A percentile compares a stretch with the other conserved stretches of the same genome.
phyloP scores from a whole-genome alignment of 2,797 vertebrate species.

The Orientallactaga sibirica region DNA sequence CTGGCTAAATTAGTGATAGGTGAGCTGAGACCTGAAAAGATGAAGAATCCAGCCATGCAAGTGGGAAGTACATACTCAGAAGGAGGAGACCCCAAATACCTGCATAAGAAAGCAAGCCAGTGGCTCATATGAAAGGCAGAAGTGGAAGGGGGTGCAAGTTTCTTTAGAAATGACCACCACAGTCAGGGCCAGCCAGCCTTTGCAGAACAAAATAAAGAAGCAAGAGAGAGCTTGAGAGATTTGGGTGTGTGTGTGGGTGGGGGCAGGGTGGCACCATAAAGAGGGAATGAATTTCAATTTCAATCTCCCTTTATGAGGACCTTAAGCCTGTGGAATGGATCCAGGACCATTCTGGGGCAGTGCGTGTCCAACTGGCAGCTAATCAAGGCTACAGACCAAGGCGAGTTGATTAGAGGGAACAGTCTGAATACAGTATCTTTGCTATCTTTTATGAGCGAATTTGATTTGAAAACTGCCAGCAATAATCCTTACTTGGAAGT shows the following conservation, averaged over 20 bases:
- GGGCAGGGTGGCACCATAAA: not conserved
- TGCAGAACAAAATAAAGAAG: not conserved
- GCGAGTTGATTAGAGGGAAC: not conserved
- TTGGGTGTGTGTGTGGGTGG: no score
- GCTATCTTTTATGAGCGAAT: conserved; percentile 21
- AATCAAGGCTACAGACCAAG: conserved; percentile 23
- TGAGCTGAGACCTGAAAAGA: not conserved
- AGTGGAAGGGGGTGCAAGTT: not conserved
- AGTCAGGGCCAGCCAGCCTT: not conserved
- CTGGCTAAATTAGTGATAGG: not conserved
- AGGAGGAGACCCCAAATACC: not conserved
- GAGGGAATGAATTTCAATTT: not conserved
- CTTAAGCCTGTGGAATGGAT: accelerated
- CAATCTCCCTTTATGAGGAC: not conserved
- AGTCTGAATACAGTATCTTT: not conserved
- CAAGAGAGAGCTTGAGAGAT: not conserved
- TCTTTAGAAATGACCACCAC: not conserved
- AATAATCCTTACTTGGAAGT: conserved; percentile 63
- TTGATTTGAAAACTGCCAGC: conserved; percentile 59
- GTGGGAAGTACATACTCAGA: not conserved
- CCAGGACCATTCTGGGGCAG: not conserved
- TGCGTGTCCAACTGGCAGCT: not conserved
- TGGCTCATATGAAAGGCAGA: not conserved
- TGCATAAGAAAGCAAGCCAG: not conserved
- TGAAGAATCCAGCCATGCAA: not conserved